These are phyloP conservation scores for Lophochroa leadbeateri DNA, from an alignment of 2,113 vertebrate genomes.

Conservation along the genomic window DNA sequence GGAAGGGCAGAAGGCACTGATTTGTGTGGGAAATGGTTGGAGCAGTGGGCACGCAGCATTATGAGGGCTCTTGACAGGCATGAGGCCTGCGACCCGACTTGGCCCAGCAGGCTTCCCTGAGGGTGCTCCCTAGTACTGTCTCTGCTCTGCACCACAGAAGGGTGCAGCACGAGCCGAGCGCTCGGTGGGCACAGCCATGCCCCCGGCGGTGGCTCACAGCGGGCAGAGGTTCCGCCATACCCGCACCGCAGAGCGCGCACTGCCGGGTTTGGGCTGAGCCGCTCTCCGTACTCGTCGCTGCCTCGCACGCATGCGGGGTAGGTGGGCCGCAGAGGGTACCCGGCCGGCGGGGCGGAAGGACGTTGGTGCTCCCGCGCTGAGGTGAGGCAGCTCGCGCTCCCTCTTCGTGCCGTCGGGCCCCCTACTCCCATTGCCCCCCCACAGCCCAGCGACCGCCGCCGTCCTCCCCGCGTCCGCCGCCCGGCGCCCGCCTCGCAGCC, in stretches of 20 bases:
- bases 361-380: neutral
- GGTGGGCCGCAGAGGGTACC: neutral
- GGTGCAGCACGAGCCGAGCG: too few relatives aligned
- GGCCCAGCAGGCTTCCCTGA: neutral
- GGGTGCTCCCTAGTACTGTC: fast-evolving
- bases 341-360: neutral
- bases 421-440: too few relatives aligned
- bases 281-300: neutral
- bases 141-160: fast-evolving
- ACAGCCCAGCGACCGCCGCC: too few relatives aligned
- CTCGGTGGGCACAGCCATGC: too few relatives aligned
- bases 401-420: neutral
- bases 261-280: neutral
- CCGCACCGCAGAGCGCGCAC: neutral
- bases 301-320: neutral
- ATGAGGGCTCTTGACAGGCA: fast-evolving
- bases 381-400: neutral
- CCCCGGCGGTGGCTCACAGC: too few relatives aligned
- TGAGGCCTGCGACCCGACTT: fast-evolving
- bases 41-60: fast-evolving
- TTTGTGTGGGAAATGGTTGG: neutral
- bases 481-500: too few relatives aligned
- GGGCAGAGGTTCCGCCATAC: fast-evolving
- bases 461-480: neutral
- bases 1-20: fast-evolving